Percentiles rank a stretch among this genome's conserved stretches.
These are phyloP conservation scores for Caenorhabditis sp. DNA, from an alignment of 2,888 invertebrate genomes.

Conservation along the genomic window DNA sequence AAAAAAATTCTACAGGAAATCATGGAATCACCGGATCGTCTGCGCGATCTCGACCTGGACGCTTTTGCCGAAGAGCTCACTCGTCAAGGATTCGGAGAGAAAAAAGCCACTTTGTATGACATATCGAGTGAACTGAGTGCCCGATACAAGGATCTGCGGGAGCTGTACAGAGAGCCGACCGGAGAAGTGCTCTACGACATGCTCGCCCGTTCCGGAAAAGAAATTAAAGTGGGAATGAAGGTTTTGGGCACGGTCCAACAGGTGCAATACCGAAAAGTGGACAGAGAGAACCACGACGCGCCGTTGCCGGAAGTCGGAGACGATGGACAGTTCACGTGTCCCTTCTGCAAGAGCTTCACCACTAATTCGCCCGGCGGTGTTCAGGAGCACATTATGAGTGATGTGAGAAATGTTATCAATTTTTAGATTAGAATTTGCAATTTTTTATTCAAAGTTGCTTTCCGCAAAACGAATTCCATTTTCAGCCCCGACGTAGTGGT, in stretches of 20 bases:
- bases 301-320: slow-evolving; percentile 27
- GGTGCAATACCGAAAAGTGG: slow-evolving; percentile 53
- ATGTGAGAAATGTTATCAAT: too few relatives aligned
- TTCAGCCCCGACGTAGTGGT: slow-evolving; percentile 81
- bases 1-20: slow-evolving; percentile 99
- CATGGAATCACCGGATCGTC: slow-evolving; percentile 87
- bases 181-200: slow-evolving; percentile 40
- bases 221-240: slow-evolving; percentile 39
- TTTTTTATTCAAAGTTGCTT: too few relatives aligned
- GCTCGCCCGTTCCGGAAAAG: slow-evolving; percentile 41
- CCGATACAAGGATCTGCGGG: slow-evolving; percentile 81
- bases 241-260: slow-evolving; percentile 55
- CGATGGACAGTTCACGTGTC: slow-evolving; percentile 40
- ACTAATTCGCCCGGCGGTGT: slow-evolving; percentile 19
- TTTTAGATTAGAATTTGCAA: too few relatives aligned
- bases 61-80: slow-evolving; percentile 98
- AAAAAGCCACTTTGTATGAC: slow-evolving; percentile 92
- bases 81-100: slow-evolving; percentile 86
- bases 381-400: slow-evolving; percentile 37
- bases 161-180: slow-evolving; percentile 57
- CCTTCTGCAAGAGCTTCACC: slow-evolving; percentile 32
- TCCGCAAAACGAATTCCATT: too few relatives aligned
- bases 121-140: slow-evolving; percentile 95
- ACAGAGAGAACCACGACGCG: slow-evolving; percentile 10
- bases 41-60: slow-evolving; percentile 92